Percentiles rank a stretch among this genome's conserved stretches.
Evolutionary conservation across 2,888 invertebrate species (phyloP).

Genomic region (Sinohyriopsis cumingii): DNA sequence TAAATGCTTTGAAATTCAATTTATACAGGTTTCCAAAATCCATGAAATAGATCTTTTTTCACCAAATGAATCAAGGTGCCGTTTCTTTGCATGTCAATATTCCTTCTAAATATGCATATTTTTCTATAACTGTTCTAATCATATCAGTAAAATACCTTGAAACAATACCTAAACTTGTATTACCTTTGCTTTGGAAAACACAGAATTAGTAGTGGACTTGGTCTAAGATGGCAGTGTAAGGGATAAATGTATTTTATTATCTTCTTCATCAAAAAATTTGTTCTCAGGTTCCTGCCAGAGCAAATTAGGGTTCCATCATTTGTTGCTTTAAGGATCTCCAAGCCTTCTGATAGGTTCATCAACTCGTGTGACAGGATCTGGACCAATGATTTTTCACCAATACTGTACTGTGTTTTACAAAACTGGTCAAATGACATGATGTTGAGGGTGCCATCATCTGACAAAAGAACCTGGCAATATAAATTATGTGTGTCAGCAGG

Average conservation of each 20-base stretch:
- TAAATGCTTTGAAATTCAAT: no score
- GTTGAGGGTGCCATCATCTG: conserved; percentile 63
- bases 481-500: not conserved
- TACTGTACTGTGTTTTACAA: conserved; percentile 55
- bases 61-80: no score
- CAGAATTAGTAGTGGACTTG: conserved; percentile 54
- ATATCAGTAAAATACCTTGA: not conserved
- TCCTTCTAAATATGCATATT: no score
- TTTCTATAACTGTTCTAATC: not conserved
- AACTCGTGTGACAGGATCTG: conserved; percentile 63
- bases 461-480: conserved; percentile 47
- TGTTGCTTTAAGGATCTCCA: conserved; percentile 64
- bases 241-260: conserved; percentile 14
- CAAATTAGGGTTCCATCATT: conserved; percentile 67
- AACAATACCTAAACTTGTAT: not conserved
- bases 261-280: conserved; percentile 20
- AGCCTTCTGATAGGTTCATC: conserved; percentile 52
- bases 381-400: conserved; percentile 65
- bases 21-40: no score
- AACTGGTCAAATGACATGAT: conserved; percentile 59
- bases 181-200: conserved; percentile 50
- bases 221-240: conserved; percentile 39
- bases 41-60: no score
- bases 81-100: no score
- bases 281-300: conserved; percentile 33